Evolutionary conservation across 2,113 vertebrate genomes (phyloP).

Genomic region (Tupaia chinensis): DNA sequence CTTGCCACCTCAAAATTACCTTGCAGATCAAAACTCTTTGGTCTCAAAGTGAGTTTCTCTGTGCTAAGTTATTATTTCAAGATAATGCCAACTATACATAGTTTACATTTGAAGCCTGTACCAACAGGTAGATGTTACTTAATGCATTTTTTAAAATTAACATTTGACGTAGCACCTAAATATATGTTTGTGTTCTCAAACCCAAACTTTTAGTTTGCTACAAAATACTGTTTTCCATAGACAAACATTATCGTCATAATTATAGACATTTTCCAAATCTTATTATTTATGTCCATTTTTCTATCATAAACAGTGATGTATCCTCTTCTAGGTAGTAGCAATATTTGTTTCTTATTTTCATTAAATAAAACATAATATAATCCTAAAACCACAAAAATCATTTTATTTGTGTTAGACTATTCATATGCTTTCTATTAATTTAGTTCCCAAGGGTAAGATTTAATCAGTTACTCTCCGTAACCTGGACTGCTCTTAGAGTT

Average conservation of each 20-base stretch:
- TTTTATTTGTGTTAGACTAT: constrained; percentile 23
- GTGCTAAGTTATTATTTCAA: constrained; percentile 33
- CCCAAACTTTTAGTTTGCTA: neutral
- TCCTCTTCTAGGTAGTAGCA: neutral
- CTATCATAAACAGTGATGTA: neutral
- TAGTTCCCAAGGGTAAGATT: neutral
- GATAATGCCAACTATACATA: neutral
- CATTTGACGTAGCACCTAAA: neutral
- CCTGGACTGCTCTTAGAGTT: neutral
- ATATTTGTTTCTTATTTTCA: constrained; percentile 43
- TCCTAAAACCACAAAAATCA: neutral
- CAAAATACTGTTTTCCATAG: neutral
- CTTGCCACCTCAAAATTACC: constrained; percentile 16
- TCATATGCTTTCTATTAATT: constrained; percentile 9
- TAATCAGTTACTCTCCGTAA: neutral
- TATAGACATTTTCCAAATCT: constrained; percentile 37
- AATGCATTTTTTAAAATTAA: neutral
- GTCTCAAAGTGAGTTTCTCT: constrained; percentile 55
- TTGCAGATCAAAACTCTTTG: constrained; percentile 7
- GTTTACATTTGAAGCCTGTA: neutral
- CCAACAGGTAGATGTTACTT: neutral
- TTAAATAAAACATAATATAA: constrained; percentile 35
- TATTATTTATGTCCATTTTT: constrained; percentile 33
- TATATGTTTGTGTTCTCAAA: neutral
- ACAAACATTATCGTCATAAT: constrained; percentile 13